phyloP scores from a whole-genome alignment of 1,140 invertebrate species.

The Polypedilum vanderplanki region DNA sequence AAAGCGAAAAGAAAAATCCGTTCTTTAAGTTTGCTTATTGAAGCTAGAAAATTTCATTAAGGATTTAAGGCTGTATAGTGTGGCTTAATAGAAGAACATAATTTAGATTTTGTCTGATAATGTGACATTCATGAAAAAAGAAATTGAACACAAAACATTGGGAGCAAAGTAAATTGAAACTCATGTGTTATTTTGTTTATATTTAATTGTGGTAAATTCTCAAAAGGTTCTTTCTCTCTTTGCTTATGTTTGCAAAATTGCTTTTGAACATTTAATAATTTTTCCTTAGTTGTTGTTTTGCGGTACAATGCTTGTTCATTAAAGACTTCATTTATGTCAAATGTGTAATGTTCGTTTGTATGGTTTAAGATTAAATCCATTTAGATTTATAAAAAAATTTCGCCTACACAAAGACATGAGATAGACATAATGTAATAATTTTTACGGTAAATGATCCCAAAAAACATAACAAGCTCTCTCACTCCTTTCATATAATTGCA shows the following conservation, averaged over 20 bases:
- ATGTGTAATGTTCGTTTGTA: no score
- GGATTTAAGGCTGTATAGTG: background rate
- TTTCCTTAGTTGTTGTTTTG: no score
- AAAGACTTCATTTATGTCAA: no score
- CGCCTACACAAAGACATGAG: no score
- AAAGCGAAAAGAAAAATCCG: background rate
- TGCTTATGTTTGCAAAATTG: background rate
- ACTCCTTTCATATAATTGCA: no score
- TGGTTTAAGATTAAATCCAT: no score
- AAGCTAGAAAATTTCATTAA: constrained; percentile 8
- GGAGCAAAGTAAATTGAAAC: background rate
- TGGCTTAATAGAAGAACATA: background rate
- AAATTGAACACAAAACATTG: background rate
- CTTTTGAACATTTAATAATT: background rate
- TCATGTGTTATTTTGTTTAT: background rate
- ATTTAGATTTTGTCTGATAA: constrained; percentile 1
- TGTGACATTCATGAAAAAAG: no score
- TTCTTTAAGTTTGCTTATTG: background rate
- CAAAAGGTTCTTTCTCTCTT: background rate
- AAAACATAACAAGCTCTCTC: no score
- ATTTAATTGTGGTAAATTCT: constrained; percentile 14
- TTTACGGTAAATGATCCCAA: no score
- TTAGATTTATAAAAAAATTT: no score
- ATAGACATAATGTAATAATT: no score
- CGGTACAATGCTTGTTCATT: no score